Base-by-base conservation (phyloP, 1,140 invertebrate genomes). In the Cotesia chilonis region DNA sequence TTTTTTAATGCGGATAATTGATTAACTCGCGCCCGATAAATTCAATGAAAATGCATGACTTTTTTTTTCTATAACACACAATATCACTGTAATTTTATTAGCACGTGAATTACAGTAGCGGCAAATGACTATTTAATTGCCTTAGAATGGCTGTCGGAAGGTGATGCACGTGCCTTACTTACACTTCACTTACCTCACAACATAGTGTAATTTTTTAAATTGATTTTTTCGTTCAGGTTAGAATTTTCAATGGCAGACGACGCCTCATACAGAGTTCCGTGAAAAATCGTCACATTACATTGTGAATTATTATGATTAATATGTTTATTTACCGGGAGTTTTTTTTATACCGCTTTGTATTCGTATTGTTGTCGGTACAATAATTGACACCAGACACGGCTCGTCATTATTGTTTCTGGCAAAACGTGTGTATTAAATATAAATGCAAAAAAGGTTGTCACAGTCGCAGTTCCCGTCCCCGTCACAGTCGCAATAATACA, bases 391-490 rank as follows among this genome's bases (percentile, higher is more conserved):
- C 76, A 77, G 72, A 74, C 77, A 78, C 75, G 72, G 71, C 68
- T 78, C 78, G 80, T 82, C 79, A 83, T 83, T 83, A 82, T 76
- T 73, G 75, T 71, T 36, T 57, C 57, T 3, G 28, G 63, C 12
- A 65, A 65, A 38, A 14, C 47, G 17, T 63, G 17, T 52, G 38
- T 59, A 28, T 28, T 28, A 28, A 28, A 28, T 28, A 41, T 41
- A 41, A 41, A 41, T 41, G 4, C 10, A 41, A 41, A 41, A 41
- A 41, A 41, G 10, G 41, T 28, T 28, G 20, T 28, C 20, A 28
- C 20, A 28, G 20, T 28, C 20, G 20, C 20, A 28, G 20, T 2
- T 28, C 20, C 20, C 20, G 20, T 28, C 20, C 20, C 20, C 1
- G n/a, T 76, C 63, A 61, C 68, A 74, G 68, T 68, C 63, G 63